phyloP scores from a whole-genome alignment of 2,888 invertebrate species.

The Xanthorhoe designata region DNA sequence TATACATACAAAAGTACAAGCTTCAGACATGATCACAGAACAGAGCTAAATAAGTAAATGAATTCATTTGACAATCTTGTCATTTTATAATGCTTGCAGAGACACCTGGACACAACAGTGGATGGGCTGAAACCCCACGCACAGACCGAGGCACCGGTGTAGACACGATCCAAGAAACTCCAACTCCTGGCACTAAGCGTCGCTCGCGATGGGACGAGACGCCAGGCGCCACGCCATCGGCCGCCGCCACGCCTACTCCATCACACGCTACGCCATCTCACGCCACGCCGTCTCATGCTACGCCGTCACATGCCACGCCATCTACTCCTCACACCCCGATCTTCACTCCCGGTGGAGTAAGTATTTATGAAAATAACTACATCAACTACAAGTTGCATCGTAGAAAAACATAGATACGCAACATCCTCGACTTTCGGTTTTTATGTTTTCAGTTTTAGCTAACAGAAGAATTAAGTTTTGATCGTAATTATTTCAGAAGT shows the following conservation, averaged over 20 bases:
- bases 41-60: too few relatives aligned
- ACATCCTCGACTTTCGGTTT: too few relatives aligned
- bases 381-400: too few relatives aligned
- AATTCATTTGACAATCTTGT: too few relatives aligned
- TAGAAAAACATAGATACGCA: too few relatives aligned
- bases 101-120: constrained; percentile 97
- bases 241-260: constrained; percentile 90
- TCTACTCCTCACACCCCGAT: constrained; percentile 86
- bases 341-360: constrained; percentile 92
- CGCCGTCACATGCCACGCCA: constrained; percentile 89
- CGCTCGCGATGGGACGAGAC: constrained; percentile 99
- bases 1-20: too few relatives aligned
- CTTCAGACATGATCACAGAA: too few relatives aligned
- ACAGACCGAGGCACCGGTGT: constrained; percentile 93
- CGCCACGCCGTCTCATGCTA: constrained; percentile 90
- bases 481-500: background rate
- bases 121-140: constrained; percentile 99
- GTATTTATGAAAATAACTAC: constrained; percentile 33
- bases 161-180: constrained; percentile 94
- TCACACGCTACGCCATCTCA: constrained; percentile 89
- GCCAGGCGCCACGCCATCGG: constrained; percentile 90
- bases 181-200: constrained; percentile 97
- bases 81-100: constrained; percentile 80
- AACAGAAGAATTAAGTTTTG: too few relatives aligned
- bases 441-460: too few relatives aligned